Percentiles rank a stretch among this genome's conserved stretches.
phyloP scores from a whole-genome alignment of 2,797 vertebrate species.

The Lemur catta region DNA sequence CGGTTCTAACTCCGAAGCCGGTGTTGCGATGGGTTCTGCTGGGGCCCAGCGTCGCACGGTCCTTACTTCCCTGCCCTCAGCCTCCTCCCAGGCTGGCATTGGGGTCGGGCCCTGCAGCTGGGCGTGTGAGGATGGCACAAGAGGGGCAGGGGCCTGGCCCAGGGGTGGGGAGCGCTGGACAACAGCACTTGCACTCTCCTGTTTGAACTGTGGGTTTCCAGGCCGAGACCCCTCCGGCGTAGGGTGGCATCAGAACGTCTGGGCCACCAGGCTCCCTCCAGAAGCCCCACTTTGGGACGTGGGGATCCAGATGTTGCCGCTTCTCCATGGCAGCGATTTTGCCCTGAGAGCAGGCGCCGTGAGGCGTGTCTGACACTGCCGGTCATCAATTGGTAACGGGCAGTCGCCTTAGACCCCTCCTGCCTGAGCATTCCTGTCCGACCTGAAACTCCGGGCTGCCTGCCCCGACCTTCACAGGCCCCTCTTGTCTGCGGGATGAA shows the following conservation, averaged over 20 bases:
- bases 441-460: conserved; percentile 53
- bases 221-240: neutral
- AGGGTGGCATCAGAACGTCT: neutral
- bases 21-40: neutral
- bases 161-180: neutral
- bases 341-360: conserved; percentile 11
- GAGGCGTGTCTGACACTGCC: conserved; percentile 53
- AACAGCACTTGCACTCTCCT: fast-evolving
- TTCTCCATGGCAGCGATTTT: conserved; percentile 52
- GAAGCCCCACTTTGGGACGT: neutral
- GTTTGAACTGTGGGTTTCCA: neutral
- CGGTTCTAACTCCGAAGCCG: neutral
- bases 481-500: conserved; percentile 75
- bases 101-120: fast-evolving
- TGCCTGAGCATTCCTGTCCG: conserved; percentile 39
- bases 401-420: fast-evolving
- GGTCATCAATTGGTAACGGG: conserved; percentile 61
- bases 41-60: neutral
- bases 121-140: too few relatives aligned
- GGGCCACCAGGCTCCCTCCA: neutral
- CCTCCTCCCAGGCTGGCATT: fast-evolving
- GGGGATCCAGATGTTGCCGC: conserved; percentile 37
- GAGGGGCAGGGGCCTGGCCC: neutral
- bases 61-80: neutral
- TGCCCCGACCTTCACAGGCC: conserved; percentile 69